These are phyloP conservation scores for Botia almorhae DNA, from an alignment of 2,797 vertebrate species.

Conservation along the genomic window DNA sequence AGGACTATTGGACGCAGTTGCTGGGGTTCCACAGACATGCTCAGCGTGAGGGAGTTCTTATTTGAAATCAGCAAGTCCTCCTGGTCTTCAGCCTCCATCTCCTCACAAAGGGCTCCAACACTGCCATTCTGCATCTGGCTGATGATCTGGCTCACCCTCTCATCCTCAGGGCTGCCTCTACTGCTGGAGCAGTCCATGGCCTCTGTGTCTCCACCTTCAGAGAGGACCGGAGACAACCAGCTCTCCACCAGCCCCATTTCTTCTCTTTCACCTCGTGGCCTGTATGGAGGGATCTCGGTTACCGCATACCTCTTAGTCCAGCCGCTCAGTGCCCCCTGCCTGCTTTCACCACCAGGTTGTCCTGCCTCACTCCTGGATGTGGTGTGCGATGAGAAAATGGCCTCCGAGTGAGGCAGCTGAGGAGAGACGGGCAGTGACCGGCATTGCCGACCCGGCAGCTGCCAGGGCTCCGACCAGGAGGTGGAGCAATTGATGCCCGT, in stretches of 20 bases:
- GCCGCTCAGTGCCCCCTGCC: slow-evolving; percentile 75
- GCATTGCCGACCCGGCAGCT: slow-evolving; percentile 84
- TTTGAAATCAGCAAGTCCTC: slow-evolving; percentile 64
- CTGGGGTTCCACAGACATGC: slow-evolving; percentile 49
- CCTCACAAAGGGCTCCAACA: slow-evolving; percentile 66
- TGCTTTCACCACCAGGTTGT: slow-evolving; percentile 74
- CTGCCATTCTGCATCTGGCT: slow-evolving; percentile 52
- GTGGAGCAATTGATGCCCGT: slow-evolving; percentile 65
- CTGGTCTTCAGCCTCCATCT: slow-evolving; percentile 80
- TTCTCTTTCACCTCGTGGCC: slow-evolving; percentile 70
- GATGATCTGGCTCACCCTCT: neutral
- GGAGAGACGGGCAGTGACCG: slow-evolving; percentile 91
- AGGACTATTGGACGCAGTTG: slow-evolving; percentile 64
- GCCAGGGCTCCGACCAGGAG: slow-evolving; percentile 73
- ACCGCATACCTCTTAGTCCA: slow-evolving; percentile 85
- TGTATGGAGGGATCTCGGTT: slow-evolving; percentile 91
- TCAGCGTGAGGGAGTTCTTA: slow-evolving; percentile 56
- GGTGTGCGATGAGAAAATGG: slow-evolving; percentile 69
- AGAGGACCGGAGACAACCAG: slow-evolving; percentile 64
- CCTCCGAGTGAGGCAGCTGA: slow-evolving; percentile 81
- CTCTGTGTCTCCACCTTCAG: slow-evolving; percentile 70
- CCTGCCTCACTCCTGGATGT: slow-evolving; percentile 74
- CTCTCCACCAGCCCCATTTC: slow-evolving; percentile 59
- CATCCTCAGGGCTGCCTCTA: slow-evolving; percentile 65
- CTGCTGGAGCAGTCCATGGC: slow-evolving; percentile 90